Percentiles rank a stretch among this genome's conserved stretches.
phyloP scores from a whole-genome alignment of 2,113 vertebrate genomes.

The Alligator mississippiensis region DNA sequence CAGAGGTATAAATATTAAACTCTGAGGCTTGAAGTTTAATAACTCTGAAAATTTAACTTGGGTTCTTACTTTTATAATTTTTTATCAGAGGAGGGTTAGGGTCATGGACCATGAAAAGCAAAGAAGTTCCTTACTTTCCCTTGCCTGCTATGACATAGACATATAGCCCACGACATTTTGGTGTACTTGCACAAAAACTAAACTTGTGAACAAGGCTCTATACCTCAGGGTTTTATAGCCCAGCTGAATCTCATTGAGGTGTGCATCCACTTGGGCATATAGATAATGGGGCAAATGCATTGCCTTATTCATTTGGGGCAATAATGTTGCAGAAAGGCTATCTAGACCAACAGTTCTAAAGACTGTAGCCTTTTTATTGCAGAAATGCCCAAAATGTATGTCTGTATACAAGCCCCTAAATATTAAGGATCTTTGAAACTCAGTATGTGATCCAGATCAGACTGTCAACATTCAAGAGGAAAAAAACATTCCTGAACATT shows the following conservation, averaged over 20 bases:
- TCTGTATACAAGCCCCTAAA: too few relatives aligned
- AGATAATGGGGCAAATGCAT: neutral
- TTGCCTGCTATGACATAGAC: neutral
- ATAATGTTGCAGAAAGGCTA: too few relatives aligned
- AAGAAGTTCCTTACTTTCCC: neutral
- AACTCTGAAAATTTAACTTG: neutral
- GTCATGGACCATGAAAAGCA: neutral
- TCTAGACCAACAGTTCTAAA: too few relatives aligned
- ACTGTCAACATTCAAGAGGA: too few relatives aligned
- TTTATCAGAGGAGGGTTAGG: neutral
- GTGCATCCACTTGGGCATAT: neutral
- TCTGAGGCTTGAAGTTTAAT: neutral
- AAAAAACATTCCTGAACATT: too few relatives aligned
- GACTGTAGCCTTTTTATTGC: too few relatives aligned
- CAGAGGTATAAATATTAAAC: neutral
- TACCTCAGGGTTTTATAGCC: neutral
- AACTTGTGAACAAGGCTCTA: neutral
- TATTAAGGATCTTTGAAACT: too few relatives aligned
- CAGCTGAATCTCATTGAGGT: neutral
- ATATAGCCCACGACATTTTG: neutral
- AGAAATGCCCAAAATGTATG: too few relatives aligned
- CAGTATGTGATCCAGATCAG: too few relatives aligned
- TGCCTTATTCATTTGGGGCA: too few relatives aligned
- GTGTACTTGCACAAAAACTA: accelerated
- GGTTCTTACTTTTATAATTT: neutral